Evolutionary conservation across 1,140 invertebrate species (phyloP).

Genomic region (Drosophila ohnishii): DNA sequence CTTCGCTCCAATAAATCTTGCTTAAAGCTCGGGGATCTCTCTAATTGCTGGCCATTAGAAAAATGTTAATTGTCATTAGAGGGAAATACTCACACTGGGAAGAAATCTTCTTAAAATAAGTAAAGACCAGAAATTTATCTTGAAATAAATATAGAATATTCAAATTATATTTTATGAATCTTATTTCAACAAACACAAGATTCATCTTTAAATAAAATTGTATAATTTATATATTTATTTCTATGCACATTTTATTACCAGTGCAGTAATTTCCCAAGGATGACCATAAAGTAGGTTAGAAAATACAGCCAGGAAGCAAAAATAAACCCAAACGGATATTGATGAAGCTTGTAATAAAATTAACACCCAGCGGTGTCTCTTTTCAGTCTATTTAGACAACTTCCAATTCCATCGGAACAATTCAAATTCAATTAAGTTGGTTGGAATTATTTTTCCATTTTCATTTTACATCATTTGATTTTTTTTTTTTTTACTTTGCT

Average conservation of each 20-base stretch:
- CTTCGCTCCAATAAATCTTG: conserved; percentile 64
- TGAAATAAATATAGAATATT: no score
- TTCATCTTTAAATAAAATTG: no score
- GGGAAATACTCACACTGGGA: not conserved
- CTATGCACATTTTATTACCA: not conserved
- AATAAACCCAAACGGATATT: conserved; percentile 15
- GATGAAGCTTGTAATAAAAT: conserved; percentile 28
- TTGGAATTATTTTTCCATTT: conserved; percentile 40
- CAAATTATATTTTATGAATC: not conserved
- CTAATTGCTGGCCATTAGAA: conserved; percentile 75
- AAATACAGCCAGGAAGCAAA: not conserved
- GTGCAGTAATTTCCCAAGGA: conserved; percentile 3
- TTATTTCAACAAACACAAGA: not conserved
- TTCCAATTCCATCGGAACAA: conserved; percentile 32
- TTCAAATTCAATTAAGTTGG: conserved; percentile 51
- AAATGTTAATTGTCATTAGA: conserved; percentile 76
- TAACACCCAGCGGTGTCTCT: conserved; percentile 14
- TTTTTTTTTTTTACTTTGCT: not conserved
- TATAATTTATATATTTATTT: no score
- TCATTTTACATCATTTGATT: conserved; percentile 14
- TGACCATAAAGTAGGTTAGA: conserved; percentile 4
- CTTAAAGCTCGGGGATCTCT: conserved; percentile 59
- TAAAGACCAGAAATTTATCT: not conserved
- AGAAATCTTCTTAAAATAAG: not conserved
- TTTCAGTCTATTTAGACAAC: conserved; percentile 29